Base-by-base conservation (phyloP, 2,797 vertebrate genomes). In the Peromyscus melanophrys region DNA sequence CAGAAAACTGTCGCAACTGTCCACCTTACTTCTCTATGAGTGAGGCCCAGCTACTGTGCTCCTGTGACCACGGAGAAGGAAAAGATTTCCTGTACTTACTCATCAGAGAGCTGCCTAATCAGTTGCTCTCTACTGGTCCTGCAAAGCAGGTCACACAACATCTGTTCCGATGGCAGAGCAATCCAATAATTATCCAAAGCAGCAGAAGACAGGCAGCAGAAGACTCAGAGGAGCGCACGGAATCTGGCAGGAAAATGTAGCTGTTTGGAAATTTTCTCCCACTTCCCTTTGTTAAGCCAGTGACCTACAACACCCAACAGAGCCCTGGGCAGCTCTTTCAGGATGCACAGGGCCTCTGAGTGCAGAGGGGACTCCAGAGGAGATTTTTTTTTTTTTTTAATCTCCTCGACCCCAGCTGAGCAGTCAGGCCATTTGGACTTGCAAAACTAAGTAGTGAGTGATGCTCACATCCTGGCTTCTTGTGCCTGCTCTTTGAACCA, bases 181-280 rank as follows among this genome's bases (percentile, higher is more conserved):
- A 96, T 96, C 96, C 92, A 71, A 95, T 97, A 95, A 96, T 96
- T 98, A 97, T 92, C 95, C 84, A 94, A 96, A 96, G 90, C 86
- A 84, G 80, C 90, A 49, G 86, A 91, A 94, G 92, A 90, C 37
- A 76, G 93, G 46, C 83, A 76, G 75, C 49, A 40, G 43, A 49
- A 71, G 43, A 59, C 76, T 94, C 89, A 43, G 65, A 92, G 92
- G 65, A 84, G 31, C 78, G 76, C 31, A 27, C 0, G 1, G 81
- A 87, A 69, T 37, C 91, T 91, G 92, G 52, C 49, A 89, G 87
- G 71, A 80, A 93, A 78, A 92, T 31, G 34, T 2, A 81, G 25
- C 6, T 8, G 1, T 96, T 96, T 89, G 52, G 61, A 94, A n/a
- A 67, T 52, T 59, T 4, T 2, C 17, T 11, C 21, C 34, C 71